Evolutionary conservation across 2,888 invertebrate genomes (phyloP).

Genomic region (Drosophila paranaensis): DNA sequence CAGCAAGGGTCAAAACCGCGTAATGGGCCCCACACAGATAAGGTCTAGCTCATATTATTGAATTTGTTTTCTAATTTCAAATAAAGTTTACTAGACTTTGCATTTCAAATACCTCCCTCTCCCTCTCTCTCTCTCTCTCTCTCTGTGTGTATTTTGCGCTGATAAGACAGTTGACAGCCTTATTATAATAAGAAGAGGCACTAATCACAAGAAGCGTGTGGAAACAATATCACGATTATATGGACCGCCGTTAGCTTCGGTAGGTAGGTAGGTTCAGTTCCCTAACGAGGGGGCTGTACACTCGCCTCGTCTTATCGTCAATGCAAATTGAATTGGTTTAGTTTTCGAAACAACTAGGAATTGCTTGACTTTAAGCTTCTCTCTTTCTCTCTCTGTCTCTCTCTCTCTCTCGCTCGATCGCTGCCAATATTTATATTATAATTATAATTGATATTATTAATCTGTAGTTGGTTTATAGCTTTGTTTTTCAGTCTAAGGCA

Average conservation of each 20-base stretch:
- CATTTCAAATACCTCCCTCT: conserved; percentile 8
- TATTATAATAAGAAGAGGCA: conserved; percentile 1
- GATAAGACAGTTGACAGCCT: conserved; percentile 50
- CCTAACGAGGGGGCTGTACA: conserved; percentile 25
- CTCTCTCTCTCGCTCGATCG: neutral
- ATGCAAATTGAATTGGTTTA: conserved; percentile 68
- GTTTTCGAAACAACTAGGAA: conserved; percentile 16
- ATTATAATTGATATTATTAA: conserved; percentile 19
- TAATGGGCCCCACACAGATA: conserved; percentile 55
- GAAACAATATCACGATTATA: conserved; percentile 38
- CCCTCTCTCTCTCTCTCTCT: neutral
- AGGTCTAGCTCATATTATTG: conserved; percentile 49
- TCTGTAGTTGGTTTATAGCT: conserved; percentile 27
- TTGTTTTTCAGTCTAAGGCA: conserved; percentile 29
- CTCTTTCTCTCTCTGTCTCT: neutral
- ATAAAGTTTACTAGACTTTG: conserved; percentile 19
- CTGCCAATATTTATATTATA: conserved; percentile 28
- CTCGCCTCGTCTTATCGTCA: conserved; percentile 38
- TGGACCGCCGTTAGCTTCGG: neutral
- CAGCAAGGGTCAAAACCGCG: conserved; percentile 64
- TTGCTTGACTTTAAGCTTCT: conserved; percentile 15
- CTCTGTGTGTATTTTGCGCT: conserved; percentile 56
- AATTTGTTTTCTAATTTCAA: conserved; percentile 66
- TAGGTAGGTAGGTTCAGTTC: conserved; percentile 34
- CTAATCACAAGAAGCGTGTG: conserved; percentile 49